These are phyloP conservation scores for Notothenia rossii DNA, from an alignment of 2,113 vertebrate species.

Conservation along the genomic window DNA sequence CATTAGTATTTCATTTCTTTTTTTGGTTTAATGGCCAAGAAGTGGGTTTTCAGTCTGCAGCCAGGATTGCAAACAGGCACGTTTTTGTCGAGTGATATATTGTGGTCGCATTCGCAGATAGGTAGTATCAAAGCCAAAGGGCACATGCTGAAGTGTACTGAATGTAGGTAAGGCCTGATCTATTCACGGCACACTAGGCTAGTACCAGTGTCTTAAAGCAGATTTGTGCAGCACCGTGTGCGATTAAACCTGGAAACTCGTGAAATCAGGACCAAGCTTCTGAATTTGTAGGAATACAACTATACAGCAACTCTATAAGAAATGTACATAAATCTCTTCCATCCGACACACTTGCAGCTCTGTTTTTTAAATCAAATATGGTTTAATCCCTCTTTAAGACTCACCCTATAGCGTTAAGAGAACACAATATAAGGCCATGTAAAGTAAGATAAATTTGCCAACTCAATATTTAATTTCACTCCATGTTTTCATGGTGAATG, in stretches of 20 bases:
- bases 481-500: neutral
- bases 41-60: too few species aligned
- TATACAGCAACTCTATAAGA: neutral
- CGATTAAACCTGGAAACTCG: neutral
- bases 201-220: too few species aligned
- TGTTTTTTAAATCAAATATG: neutral
- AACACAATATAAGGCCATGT: neutral
- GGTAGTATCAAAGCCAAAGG: too few species aligned
- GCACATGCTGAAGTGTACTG: too few species aligned
- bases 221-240: neutral
- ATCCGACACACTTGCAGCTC: neutral
- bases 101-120: too few species aligned
- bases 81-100: too few species aligned
- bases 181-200: too few species aligned
- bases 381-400: neutral
- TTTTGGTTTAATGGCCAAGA: too few species aligned
- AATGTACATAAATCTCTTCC: neutral
- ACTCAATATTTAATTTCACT: slow-evolving; percentile 2
- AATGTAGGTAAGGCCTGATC: too few species aligned
- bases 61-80: too few species aligned
- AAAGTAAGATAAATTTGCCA: neutral
- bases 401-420: neutral
- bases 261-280: neutral
- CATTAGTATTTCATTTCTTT: too few species aligned
- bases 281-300: neutral